Evolutionary conservation across 2,113 vertebrate species (phyloP).

Genomic region (Arvicanthis niloticus): DNA sequence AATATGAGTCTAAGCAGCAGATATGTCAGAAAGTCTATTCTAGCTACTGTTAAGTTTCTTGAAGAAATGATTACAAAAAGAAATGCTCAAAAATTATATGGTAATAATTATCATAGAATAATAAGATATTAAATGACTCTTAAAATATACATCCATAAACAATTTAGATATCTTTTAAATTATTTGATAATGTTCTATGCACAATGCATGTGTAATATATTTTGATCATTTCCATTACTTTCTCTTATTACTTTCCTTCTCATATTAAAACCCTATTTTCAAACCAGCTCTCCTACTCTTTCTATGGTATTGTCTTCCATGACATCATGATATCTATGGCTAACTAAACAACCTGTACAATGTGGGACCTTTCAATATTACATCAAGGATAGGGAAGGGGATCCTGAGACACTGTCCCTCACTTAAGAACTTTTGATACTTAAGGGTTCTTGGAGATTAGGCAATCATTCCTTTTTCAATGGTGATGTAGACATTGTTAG

Average conservation of each 20-base stretch:
- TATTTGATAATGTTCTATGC: background rate
- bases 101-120: background rate
- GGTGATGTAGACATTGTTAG: background rate
- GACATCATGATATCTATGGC: background rate
- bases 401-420: background rate
- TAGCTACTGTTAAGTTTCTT: background rate
- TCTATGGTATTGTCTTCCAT: background rate
- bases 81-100: background rate
- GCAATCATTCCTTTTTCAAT: background rate
- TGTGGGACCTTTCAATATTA: no score
- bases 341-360: background rate
- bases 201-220: background rate
- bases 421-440: background rate
- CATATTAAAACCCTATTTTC: background rate
- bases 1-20: background rate
- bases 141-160: background rate
- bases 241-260: no score
- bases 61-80: background rate
- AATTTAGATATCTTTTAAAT: background rate
- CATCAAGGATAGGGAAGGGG: background rate
- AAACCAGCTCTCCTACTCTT: background rate
- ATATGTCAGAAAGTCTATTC: background rate
- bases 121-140: background rate
- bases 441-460: background rate
- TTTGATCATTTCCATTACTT: background rate